phyloP scores from a whole-genome alignment of 2,888 invertebrate species.

The Diarsia rubi region DNA sequence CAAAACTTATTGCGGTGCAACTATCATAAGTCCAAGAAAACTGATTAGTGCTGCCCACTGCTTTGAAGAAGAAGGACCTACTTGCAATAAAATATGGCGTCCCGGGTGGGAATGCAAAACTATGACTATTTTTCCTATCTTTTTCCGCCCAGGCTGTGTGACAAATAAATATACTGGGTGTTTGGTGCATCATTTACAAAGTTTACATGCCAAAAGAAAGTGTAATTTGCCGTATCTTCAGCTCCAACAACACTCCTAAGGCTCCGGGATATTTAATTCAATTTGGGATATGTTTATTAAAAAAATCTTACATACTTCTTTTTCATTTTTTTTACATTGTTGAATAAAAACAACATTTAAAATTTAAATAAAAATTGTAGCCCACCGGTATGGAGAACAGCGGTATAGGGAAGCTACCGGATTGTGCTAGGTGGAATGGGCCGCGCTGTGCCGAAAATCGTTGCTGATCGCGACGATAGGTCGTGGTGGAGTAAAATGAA shows the following conservation, averaged over 20 bases:
- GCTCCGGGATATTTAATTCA: not conserved
- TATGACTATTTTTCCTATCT: not conserved
- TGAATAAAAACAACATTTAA: too few relatives aligned
- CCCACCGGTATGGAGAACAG: too few relatives aligned
- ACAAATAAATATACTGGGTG: not conserved
- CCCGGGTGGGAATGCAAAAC: slow-evolving; percentile 47
- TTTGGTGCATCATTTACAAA: not conserved
- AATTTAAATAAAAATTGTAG: too few relatives aligned
- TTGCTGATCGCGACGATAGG: too few relatives aligned
- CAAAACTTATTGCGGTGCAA: slow-evolving; percentile 78
- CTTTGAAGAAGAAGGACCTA: slow-evolving; percentile 61
- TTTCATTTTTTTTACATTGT: too few relatives aligned
- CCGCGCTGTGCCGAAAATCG: too few relatives aligned
- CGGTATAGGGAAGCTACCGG: too few relatives aligned
- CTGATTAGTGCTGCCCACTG: slow-evolving; percentile 83
- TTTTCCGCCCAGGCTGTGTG: not conserved
- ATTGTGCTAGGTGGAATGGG: not conserved
- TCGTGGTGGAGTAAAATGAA: too few relatives aligned
- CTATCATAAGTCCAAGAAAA: slow-evolving; percentile 70
- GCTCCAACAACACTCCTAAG: not conserved
- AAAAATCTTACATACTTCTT: too few relatives aligned
- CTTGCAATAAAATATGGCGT: slow-evolving; percentile 22
- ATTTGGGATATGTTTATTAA: too few relatives aligned
- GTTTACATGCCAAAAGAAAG: not conserved
- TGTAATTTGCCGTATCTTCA: not conserved